Evolutionary conservation across 2,888 invertebrate species (phyloP), one percentile per base, ranked within the genome.

Genomic region (Clitarchus hookeri): DNA sequence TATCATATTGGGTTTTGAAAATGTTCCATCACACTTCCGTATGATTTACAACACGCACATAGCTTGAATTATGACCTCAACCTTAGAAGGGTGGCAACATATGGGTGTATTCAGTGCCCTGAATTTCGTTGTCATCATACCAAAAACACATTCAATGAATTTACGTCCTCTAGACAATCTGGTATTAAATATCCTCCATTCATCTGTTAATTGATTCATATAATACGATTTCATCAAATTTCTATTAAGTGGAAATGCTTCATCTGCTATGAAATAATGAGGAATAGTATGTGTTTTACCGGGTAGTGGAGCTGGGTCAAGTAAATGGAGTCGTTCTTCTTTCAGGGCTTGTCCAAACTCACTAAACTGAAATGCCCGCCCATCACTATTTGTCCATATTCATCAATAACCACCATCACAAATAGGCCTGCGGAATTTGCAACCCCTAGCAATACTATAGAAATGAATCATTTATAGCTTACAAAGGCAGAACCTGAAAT

Each of bases 391-490:
- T 6, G 84, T 16, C 84, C 84, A 44, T 44, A 53, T 54, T 84
- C 54, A 53, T 44, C 84, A 13, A 44, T 16, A 54, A 65, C 84
- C 26, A 84, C 77, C 9, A 23, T 25, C 65, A 84, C 36, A 54
- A 84, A 84, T 25, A 27, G 8, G 16, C 78, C 27, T 25, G 65
- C 36, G 0, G 77, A 0, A 26, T 84, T 25, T 3, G 54, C 84
- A 6, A 54, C 84, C n/a, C 13, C 84, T 83, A 90, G 80, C 25
- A 90, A 84, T 36, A 90, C 89, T 86, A 90, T 89, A 78, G 89
- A 89, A 85, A 89, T 88, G 54, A 82, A 84, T 9, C 87, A 86
- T 87, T 90, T 90, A 86, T 89, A 90, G 87, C 89, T 90, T 82
- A 86, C 89, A 86, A 88, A 89, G 36, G 84, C 48, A 77, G 88